Evolutionary conservation across 2,113 vertebrate species (phyloP).

Genomic region (Coptodon bakossiorum): DNA sequence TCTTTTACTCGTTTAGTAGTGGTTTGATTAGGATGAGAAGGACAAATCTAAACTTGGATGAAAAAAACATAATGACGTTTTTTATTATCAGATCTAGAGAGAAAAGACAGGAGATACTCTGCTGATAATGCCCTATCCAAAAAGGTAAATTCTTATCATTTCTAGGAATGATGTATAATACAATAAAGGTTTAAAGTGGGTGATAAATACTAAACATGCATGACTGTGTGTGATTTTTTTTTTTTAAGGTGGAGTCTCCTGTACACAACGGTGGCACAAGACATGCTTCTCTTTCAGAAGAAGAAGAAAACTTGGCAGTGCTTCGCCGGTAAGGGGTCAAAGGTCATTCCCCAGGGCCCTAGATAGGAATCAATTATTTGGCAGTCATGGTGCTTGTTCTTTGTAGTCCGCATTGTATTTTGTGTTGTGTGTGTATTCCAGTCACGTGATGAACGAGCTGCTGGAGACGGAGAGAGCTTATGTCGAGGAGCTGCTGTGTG

Average conservation of each 20-base stretch:
- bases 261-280: conserved; percentile 71
- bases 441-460: conserved; percentile 97
- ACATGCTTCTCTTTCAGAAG: conserved; percentile 80
- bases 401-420: not conserved
- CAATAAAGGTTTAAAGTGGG: not conserved
- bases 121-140: conserved; percentile 72
- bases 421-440: conserved; percentile 42
- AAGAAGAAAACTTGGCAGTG: conserved; percentile 91
- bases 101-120: conserved; percentile 59
- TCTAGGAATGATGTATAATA: accelerated
- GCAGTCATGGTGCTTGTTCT: not conserved
- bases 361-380: not conserved
- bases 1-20: not conserved
- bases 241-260: conserved; percentile 73
- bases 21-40: not conserved
- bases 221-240: not conserved
- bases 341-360: not conserved
- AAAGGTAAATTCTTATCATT: conserved; percentile 53
- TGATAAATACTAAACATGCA: not conserved
- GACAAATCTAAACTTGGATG: not conserved
- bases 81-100: conserved; percentile 62
- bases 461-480: conserved; percentile 93
- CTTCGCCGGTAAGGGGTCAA: conserved; percentile 80
- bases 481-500: conserved; percentile 96
- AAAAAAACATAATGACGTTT: not conserved